Conservation (phyloP, 2,888 invertebrate genomes). For the Aphodius granarius region DNA sequence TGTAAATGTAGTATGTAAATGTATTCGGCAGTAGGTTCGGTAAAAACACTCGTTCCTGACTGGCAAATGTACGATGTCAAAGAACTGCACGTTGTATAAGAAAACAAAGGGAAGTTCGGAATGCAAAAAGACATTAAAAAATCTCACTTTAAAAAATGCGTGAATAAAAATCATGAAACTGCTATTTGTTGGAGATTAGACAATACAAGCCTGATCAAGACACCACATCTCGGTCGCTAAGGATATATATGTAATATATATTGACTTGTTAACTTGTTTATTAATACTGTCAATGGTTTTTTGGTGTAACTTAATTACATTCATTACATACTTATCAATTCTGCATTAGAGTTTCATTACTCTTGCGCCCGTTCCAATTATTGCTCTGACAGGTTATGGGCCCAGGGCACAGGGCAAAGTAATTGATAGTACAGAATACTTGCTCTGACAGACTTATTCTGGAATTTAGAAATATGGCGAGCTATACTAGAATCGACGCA, state of each 20-base stretch:
- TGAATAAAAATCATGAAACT: not conserved
- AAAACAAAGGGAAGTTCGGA: not conserved
- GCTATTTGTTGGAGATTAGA: too few species aligned
- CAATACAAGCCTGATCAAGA: too few species aligned
- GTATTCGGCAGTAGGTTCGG: slow-evolving; percentile 13
- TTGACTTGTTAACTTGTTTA: too few species aligned
- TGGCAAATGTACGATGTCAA: not conserved
- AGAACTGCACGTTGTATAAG: not conserved
- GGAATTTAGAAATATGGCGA: slow-evolving; percentile 7
- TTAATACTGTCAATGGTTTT: too few species aligned
- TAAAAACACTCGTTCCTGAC: not conserved
- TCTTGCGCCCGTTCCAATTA: not conserved
- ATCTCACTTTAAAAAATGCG: not conserved
- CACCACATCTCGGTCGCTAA: too few species aligned
- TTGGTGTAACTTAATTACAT: too few species aligned
- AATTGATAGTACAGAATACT: not conserved
- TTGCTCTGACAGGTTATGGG: slow-evolving; percentile 13
- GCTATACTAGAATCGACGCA: slow-evolving; percentile 19
- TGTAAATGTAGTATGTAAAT: too few species aligned
- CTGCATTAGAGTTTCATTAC: too few species aligned
- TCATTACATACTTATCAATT: too few species aligned
- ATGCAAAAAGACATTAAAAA: not conserved
- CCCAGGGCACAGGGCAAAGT: not conserved
- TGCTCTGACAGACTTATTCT: too few species aligned
- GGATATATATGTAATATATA: too few species aligned